Percentiles rank a stretch among this genome's conserved stretches.
Conservation (phyloP, 2,888 invertebrate genomes). For the Brassicogethes aeneus region DNA sequence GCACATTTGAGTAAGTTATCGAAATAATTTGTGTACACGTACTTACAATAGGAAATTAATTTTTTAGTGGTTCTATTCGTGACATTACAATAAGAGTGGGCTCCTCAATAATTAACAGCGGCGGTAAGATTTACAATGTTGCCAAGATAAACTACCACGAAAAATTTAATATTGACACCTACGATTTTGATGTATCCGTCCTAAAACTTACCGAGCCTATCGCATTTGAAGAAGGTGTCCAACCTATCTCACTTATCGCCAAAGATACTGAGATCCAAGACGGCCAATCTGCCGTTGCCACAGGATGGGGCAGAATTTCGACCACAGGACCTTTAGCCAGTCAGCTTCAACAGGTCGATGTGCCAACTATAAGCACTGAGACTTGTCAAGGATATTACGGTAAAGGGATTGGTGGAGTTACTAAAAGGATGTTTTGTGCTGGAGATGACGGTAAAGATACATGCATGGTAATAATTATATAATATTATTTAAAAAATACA, state of each 20-base stretch:
- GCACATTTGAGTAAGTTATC: conserved; percentile 18
- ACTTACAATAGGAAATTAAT: too few relatives aligned
- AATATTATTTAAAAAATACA: not conserved
- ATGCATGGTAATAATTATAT: conserved; percentile 7
- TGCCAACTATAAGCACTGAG: conserved; percentile 11
- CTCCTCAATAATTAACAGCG: conserved; percentile 10
- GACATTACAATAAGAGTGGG: conserved; percentile 14
- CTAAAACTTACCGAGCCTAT: conserved; percentile 6
- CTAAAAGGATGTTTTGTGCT: conserved; percentile 18
- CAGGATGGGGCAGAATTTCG: conserved; percentile 9
- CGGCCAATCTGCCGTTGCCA: conserved; percentile 8
- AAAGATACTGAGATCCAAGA: conserved; percentile 6
- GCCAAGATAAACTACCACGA: conserved; percentile 11
- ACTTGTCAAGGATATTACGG: conserved; percentile 12
- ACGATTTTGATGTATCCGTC: conserved; percentile 14
- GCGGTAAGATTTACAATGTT: conserved; percentile 12
- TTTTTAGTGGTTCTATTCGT: conserved; percentile 5
- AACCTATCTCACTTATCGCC: conserved; percentile 22
- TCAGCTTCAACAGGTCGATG: conserved; percentile 6
- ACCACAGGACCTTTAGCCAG: not conserved
- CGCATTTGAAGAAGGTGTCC: conserved; percentile 1
- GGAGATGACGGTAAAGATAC: conserved; percentile 14
- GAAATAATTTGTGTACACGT: conserved; percentile 1
- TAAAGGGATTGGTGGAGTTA: conserved; percentile 5
- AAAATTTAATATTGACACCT: conserved; percentile 9